Evolutionary conservation across 35 echinoderm and acorn worm species (phyloP).

Genomic region (Amphiura filiformis): DNA sequence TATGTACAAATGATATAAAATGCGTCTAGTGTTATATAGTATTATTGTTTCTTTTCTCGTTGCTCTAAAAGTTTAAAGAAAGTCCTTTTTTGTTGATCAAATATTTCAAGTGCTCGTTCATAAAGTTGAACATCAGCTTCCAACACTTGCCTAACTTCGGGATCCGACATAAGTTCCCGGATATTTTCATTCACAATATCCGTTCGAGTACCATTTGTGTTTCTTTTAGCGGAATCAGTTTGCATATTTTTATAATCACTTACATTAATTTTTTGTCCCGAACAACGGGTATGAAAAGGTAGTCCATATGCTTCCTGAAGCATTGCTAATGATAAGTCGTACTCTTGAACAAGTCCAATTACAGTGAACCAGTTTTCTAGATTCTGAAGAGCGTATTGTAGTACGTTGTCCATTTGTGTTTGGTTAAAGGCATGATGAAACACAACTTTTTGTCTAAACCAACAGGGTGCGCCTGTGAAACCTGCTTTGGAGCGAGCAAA

Average conservation of each 20-base stretch:
- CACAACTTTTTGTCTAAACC: constrained; percentile 75
- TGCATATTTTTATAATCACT: constrained; percentile 57
- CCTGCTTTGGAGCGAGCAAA: neutral
- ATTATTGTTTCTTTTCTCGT: neutral
- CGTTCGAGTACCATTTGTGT: neutral
- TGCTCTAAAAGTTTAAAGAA: neutral
- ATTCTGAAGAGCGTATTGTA: constrained; percentile 52
- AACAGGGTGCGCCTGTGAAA: constrained; percentile 49
- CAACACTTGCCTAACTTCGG: constrained; percentile 17
- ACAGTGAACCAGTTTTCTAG: constrained; percentile 87
- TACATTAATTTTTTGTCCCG: constrained; percentile 54
- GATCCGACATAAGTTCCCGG: constrained; percentile 6
- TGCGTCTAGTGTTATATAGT: too few relatives aligned
- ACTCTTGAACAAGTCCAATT: constrained; percentile 78
- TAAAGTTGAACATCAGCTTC: constrained; percentile 38
- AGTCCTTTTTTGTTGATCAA: constrained; percentile 39
- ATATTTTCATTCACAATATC: constrained; percentile 7
- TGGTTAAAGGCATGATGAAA: constrained; percentile 46
- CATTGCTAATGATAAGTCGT: constrained; percentile 75
- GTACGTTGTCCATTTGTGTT: constrained; percentile 27
- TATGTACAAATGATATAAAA: too few relatives aligned
- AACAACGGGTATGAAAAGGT: constrained; percentile 59
- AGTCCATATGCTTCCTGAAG: constrained; percentile 60
- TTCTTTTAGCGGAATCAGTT: neutral
- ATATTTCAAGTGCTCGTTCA: constrained; percentile 39